phyloP scores from a whole-genome alignment of 2,797 vertebrate genomes.

The Graptemys geographica region DNA sequence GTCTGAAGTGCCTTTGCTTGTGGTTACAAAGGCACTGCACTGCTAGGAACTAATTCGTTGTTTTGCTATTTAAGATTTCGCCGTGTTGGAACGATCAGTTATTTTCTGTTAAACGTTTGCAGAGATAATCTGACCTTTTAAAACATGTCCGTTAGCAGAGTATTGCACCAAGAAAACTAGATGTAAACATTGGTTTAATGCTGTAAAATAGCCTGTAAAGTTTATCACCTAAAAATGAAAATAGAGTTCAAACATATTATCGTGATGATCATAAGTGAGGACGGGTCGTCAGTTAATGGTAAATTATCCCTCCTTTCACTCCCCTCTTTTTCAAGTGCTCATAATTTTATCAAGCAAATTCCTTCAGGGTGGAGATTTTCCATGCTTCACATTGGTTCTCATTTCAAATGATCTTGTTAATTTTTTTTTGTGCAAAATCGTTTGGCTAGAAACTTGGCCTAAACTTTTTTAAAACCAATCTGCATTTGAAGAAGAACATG shows the following conservation, averaged over 20 bases:
- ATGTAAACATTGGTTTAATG: not conserved
- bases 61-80: not conserved
- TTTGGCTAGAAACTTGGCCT: not conserved
- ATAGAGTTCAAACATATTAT: not conserved
- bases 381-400: constrained; percentile 4
- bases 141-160: constrained; percentile 2
- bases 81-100: not conserved
- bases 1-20: not conserved
- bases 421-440: not conserved
- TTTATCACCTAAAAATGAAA: not conserved
- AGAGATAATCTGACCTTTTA: not conserved
- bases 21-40: not conserved
- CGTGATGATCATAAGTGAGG: not conserved
- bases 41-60: not conserved
- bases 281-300: not conserved
- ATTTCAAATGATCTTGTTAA: not conserved
- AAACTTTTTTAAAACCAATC: not conserved
- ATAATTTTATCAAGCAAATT: constrained; percentile 32
- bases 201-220: not conserved
- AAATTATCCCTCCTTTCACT: not conserved
- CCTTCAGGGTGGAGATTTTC: not conserved
- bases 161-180: constrained; percentile 33
- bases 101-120: not conserved
- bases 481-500: not conserved
- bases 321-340: not conserved